Conservation (phyloP, 2,888 invertebrate species). For the Scotopteryx bipunctaria region DNA sequence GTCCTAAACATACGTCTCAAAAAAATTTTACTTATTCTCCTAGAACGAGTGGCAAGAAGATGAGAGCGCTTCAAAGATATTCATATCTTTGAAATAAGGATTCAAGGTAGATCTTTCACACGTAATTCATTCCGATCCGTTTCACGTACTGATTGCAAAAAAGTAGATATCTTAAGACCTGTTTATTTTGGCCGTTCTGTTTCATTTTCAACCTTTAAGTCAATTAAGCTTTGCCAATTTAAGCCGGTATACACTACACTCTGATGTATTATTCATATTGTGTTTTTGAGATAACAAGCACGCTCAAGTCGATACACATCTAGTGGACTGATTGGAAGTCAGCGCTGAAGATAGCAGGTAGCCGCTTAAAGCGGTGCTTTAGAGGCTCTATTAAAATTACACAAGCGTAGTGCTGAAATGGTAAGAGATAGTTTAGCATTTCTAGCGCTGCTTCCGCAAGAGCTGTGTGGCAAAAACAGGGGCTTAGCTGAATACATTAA, state of each 20-base stretch:
- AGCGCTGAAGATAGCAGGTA: constrained; percentile 54
- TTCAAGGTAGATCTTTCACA: constrained; percentile 6
- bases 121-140: constrained; percentile 29
- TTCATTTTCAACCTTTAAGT: constrained; percentile 80
- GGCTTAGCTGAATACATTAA: constrained; percentile 17
- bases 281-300: constrained; percentile 83
- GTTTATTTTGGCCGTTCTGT: constrained; percentile 48
- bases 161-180: constrained; percentile 51
- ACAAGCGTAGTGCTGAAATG: constrained; percentile 27
- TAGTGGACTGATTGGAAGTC: constrained; percentile 74
- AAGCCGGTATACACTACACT: constrained; percentile 68
- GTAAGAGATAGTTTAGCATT: constrained; percentile 44
- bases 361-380: constrained; percentile 47
- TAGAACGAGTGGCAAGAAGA: too few species aligned
- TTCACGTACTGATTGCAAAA: constrained; percentile 44
- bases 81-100: too few species aligned
- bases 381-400: constrained; percentile 66
- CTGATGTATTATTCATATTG: constrained; percentile 83
- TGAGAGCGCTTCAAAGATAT: too few species aligned
- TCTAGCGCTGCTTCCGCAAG: constrained; percentile 29
- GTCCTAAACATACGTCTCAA: too few species aligned
- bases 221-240: constrained; percentile 81
- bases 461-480: constrained; percentile 5
- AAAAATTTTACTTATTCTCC: too few species aligned
- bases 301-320: constrained; percentile 79